These are phyloP conservation scores for Antheraea assamensis DNA, from an alignment of 2,888 invertebrate species.

Conservation along the genomic window DNA sequence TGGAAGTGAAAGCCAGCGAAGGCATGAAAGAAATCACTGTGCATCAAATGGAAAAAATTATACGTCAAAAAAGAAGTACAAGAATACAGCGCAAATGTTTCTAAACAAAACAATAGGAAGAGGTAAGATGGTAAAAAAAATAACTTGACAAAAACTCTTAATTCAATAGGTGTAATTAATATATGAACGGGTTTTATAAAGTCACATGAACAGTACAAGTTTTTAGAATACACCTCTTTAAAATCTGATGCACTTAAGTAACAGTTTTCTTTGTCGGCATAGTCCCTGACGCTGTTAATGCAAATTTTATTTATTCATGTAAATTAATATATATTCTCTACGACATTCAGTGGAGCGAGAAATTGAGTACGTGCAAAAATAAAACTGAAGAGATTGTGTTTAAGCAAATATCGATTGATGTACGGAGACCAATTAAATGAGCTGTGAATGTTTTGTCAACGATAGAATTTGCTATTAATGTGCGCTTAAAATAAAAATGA, in stretches of 20 bases:
- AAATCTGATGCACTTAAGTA: conserved; percentile 51
- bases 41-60: too few relatives aligned
- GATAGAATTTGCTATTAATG: background rate
- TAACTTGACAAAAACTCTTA: background rate
- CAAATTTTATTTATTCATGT: conserved; percentile 83
- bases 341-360: conserved; percentile 76
- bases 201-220: background rate
- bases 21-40: too few relatives aligned
- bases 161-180: background rate
- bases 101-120: background rate
- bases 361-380: conserved; percentile 82
- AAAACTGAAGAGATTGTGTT: conserved; percentile 61
- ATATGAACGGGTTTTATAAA: background rate
- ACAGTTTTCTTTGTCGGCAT: conserved; percentile 60
- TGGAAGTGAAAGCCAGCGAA: background rate
- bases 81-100: background rate
- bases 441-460: conserved; percentile 28
- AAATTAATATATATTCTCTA: conserved; percentile 81
- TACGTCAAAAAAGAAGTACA: too few relatives aligned
- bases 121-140: background rate
- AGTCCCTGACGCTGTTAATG: conserved; percentile 73
- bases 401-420: conserved; percentile 47
- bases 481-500: background rate
- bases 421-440: conserved; percentile 67
- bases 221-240: conserved; percentile 28